Conservation (phyloP, 2,113 vertebrate genomes). For the Strix uralensis region DNA sequence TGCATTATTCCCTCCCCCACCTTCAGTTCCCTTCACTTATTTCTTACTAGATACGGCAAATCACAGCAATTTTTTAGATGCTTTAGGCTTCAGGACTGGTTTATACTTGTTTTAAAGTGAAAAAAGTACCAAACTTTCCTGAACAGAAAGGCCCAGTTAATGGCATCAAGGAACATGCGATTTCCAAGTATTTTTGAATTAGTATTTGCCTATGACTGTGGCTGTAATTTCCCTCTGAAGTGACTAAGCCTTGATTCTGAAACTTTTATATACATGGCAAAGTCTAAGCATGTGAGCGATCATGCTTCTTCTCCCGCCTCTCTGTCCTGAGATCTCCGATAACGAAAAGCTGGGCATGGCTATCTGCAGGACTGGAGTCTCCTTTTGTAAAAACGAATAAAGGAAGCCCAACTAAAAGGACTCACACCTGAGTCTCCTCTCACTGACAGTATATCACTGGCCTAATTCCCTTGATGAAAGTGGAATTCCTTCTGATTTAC, state of each 20-base stretch:
- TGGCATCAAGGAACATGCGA: not conserved
- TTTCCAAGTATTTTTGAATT: not conserved
- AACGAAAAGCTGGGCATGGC: not conserved
- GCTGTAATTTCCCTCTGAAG: not conserved
- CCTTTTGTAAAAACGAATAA: not conserved
- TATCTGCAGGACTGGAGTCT: not conserved
- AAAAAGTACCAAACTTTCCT: not conserved
- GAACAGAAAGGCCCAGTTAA: not conserved
- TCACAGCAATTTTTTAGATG: not conserved
- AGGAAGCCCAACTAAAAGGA: not conserved
- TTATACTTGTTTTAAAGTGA: not conserved
- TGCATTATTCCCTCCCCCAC: not conserved
- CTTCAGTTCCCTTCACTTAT: not conserved
- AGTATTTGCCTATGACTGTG: not conserved
- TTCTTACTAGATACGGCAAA: not conserved
- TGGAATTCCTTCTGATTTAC: conserved; percentile 51
- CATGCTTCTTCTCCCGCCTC: fast-evolving
- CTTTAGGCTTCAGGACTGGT: not conserved
- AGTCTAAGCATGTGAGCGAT: not conserved
- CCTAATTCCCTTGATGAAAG: conserved; percentile 26
- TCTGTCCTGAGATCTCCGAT: not conserved
- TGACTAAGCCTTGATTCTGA: not conserved
- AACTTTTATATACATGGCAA: not conserved
- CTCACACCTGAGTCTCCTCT: conserved; percentile 17
- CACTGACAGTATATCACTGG: not conserved